Evolutionary conservation across 2,113 vertebrate genomes (phyloP).

Genomic region (Hyperopisus bebe): DNA sequence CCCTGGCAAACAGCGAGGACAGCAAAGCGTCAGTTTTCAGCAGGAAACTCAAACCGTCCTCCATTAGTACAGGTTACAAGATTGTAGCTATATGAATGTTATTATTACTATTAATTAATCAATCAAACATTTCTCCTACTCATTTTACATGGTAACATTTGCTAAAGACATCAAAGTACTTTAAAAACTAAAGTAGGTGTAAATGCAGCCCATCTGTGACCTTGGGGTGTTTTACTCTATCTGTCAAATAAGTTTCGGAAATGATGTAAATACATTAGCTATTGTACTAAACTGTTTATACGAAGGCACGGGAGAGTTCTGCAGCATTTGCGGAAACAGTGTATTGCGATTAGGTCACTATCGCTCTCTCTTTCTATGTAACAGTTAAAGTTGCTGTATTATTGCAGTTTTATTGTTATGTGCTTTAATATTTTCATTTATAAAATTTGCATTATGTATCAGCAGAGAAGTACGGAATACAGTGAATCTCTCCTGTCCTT

Average conservation of each 20-base stretch:
- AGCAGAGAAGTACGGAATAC: constrained; percentile 12
- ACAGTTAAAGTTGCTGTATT: neutral
- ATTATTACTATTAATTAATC: constrained; percentile 62
- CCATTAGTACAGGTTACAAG: constrained; percentile 53
- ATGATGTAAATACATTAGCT: neutral
- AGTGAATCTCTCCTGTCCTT: neutral
- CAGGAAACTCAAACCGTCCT: constrained; percentile 52
- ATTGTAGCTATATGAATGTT: constrained; percentile 33
- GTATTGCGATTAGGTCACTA: neutral
- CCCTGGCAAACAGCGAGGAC: constrained; percentile 58
- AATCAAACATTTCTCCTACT: constrained; percentile 48
- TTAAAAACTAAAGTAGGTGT: constrained; percentile 49
- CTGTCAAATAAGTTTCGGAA: neutral
- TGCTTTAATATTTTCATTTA: neutral
- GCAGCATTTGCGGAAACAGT: neutral
- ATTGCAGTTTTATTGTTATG: neutral
- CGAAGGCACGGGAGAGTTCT: neutral
- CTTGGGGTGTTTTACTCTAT: neutral
- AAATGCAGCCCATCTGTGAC: neutral
- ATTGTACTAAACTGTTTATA: neutral
- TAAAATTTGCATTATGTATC: constrained; percentile 43
- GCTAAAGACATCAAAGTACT: constrained; percentile 52
- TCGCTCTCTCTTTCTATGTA: neutral
- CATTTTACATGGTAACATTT: constrained; percentile 22
- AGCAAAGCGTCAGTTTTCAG: constrained; percentile 59